Base-by-base conservation (phyloP, 2,888 invertebrate genomes). In the Lagria hirta region DNA sequence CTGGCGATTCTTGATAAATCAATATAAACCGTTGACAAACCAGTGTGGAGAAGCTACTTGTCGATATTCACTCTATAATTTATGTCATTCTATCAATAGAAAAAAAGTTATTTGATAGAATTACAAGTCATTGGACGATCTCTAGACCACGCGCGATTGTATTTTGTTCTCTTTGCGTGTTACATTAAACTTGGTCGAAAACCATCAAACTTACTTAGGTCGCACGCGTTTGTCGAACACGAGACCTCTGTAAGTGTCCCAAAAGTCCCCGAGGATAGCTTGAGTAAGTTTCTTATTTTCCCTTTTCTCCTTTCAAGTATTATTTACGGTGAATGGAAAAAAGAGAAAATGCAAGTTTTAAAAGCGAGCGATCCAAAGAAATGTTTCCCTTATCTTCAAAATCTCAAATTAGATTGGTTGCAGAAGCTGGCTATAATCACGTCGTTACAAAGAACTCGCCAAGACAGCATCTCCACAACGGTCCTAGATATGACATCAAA, bases 401-500 rank as follows among this genome's bases (percentile, higher is more conserved):
- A 41, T 41, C 41, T 16, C 41, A 29, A 27, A 42, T 20, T 41
- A 7, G 41, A 24, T 34, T 34, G 38, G 27, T 30, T 23, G 40
- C 29, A 13, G 21, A 20, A 29, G 29, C 4, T 38, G 28, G 34
- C 27, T 42, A 34, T 42, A 42, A 42, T 42, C 42, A 42, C 42
- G 34, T 42, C 42, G 42, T 42, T 42, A 42, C 27, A 4, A 27
- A 23, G 34, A 40, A 45, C 18, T 40, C 42, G 45, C 29, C 35
- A 29, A 40, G 40, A 22, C 40, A 34, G 45, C 45, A 40, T 33
- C 35, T 45, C 16, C 33, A 29, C 28, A 40, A 44, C 35, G 45
- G 29, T 32, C 40, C 38, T 45, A 40, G 40, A 38, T 38, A 45
- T 34, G 44, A 34, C 44, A 40, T 35, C 34, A 40, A 28, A 34